Conservation (phyloP, 92 coral and sea anemone species). For the Zoanthus sansibaricus region DNA sequence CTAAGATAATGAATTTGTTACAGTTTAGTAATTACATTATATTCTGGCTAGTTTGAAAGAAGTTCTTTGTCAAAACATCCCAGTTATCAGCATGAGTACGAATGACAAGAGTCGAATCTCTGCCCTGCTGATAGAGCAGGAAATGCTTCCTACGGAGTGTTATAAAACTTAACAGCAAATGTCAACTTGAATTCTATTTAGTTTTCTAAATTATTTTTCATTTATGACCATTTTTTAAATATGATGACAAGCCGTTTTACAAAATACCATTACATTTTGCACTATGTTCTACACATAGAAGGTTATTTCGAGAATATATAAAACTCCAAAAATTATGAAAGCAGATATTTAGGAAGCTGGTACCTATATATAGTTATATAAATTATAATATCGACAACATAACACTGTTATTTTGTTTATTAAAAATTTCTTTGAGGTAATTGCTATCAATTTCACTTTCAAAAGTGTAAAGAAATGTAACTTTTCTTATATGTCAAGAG, state of each 20-base stretch:
- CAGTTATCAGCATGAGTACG: neutral
- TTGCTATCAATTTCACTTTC: neutral
- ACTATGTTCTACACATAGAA: neutral
- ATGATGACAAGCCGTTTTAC: neutral
- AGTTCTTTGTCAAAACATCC: neutral
- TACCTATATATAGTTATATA: no score
- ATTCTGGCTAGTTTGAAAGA: neutral
- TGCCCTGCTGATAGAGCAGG: neutral
- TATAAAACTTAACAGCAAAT: neutral
- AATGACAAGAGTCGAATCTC: neutral
- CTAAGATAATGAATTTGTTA: no score
- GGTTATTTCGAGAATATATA: no score
- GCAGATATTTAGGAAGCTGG: no score
- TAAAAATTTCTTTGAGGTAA: neutral
- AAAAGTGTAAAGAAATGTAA: neutral
- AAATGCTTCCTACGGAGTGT: neutral
- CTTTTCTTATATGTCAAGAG: neutral
- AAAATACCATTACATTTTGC: neutral
- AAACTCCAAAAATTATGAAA: no score
- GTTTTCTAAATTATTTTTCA: neutral
- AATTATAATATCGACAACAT: no score
- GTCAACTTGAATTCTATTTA: neutral
- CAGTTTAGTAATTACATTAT: no score
- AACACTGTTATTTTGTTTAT: no score
- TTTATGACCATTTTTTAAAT: neutral